Evolutionary conservation across 2,113 vertebrate genomes (phyloP).

Genomic region (Romanogobio albipinnatus): DNA sequence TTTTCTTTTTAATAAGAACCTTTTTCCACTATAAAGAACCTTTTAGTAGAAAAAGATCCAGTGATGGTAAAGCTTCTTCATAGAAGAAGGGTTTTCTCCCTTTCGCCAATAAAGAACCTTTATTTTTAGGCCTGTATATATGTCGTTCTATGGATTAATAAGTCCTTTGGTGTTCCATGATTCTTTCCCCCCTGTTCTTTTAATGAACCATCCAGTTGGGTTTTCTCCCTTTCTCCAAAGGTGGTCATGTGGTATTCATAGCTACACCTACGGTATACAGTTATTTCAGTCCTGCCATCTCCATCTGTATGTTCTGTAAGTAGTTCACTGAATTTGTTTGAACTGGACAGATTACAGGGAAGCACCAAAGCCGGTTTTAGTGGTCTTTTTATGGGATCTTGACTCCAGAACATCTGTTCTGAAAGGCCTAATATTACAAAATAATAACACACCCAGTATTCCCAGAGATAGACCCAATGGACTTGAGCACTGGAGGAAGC

Average conservation of each 20-base stretch:
- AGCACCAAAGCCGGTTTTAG: conserved; percentile 38
- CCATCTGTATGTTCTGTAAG: conserved; percentile 6
- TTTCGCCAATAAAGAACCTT: no score
- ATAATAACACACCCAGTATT: conserved; percentile 56
- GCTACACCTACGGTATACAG: not conserved
- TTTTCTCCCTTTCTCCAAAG: not conserved
- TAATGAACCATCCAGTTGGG: not conserved
- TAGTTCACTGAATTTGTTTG: conserved; percentile 48
- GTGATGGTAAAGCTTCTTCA: no score
- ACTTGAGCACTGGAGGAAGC: conserved; percentile 40
- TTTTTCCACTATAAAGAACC: no score
- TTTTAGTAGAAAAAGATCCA: no score
- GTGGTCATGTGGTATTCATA: conserved; percentile 13
- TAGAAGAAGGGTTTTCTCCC: no score
- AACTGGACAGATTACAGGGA: conserved; percentile 59
- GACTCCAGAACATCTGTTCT: conserved; percentile 57
- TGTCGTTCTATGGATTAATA: not conserved
- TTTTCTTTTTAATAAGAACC: no score
- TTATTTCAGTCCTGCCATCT: conserved; percentile 39
- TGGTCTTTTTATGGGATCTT: conserved; percentile 50
- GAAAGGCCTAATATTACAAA: conserved; percentile 47
- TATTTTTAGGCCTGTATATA: no score
- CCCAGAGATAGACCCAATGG: conserved; percentile 36
- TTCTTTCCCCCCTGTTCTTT: not conserved
- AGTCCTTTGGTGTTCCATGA: not conserved